A percentile compares a stretch with the other conserved stretches of the same genome.
Conservation (phyloP, 2,113 vertebrate genomes). For the Cynoglossus semilaevis region DNA sequence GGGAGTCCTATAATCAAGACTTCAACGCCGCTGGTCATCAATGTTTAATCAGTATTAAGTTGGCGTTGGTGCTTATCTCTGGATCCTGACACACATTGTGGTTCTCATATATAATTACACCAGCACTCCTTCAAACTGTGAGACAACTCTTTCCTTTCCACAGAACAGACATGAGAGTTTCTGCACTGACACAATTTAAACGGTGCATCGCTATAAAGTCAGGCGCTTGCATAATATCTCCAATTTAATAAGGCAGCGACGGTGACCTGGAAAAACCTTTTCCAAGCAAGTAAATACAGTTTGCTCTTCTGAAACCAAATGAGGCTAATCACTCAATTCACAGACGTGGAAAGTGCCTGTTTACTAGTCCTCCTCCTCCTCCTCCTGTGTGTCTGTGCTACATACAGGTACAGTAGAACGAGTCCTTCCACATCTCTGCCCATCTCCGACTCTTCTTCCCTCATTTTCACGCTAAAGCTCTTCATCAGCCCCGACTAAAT, state of each 20-base stretch:
- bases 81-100: conserved; percentile 26
- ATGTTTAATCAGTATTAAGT: conserved; percentile 69
- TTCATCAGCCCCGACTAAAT: conserved; percentile 47
- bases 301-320: conserved; percentile 34
- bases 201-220: conserved; percentile 22
- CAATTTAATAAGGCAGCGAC: conserved; percentile 18
- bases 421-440: conserved; percentile 18
- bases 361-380: too few species aligned
- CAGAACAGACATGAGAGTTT: conserved; percentile 18
- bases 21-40: conserved; percentile 58
- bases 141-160: conserved; percentile 15
- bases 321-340: conserved; percentile 42
- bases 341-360: conserved; percentile 31
- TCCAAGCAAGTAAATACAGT: conserved; percentile 23
- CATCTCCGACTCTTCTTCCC: conserved; percentile 16
- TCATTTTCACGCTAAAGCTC: conserved; percentile 31
- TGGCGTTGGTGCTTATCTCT: conserved; percentile 47
- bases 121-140: conserved; percentile 9
- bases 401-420: conserved; percentile 38
- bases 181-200: conserved; percentile 21
- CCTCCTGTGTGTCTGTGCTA: conserved; percentile 26
- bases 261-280: conserved; percentile 32
- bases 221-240: conserved; percentile 16
- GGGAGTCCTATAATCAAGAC: conserved; percentile 52
- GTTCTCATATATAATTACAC: conserved; percentile 13